A percentile compares a stretch with the other conserved stretches of the same genome.
These are phyloP conservation scores for Nyctalus aviator DNA, from an alignment of 2,797 vertebrate genomes.

Conservation along the genomic window DNA sequence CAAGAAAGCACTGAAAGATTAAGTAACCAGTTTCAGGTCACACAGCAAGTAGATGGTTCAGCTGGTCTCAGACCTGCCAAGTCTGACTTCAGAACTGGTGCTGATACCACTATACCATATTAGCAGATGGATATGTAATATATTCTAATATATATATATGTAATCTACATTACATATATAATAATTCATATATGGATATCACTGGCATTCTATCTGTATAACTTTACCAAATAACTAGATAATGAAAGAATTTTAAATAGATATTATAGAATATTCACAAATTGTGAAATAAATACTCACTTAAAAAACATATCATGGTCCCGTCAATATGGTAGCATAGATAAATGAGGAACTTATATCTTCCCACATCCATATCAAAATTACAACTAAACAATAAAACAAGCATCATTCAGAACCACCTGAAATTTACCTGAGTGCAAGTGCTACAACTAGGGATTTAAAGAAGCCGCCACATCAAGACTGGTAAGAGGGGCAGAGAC, in stretches of 20 bases:
- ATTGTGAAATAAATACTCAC: slow-evolving; percentile 9
- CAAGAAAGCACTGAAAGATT: slow-evolving; percentile 46
- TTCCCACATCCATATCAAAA: background rate
- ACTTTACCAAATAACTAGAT: slow-evolving; percentile 31
- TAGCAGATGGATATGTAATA: background rate
- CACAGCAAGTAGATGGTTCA: background rate
- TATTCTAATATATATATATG: background rate
- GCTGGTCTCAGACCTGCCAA: background rate
- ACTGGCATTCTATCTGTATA: background rate
- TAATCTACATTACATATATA: background rate
- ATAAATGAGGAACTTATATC: background rate
- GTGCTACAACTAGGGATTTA: background rate
- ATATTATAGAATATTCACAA: background rate
- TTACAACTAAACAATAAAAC: background rate
- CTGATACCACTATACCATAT: background rate
- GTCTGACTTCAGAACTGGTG: background rate
- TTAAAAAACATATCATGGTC: background rate
- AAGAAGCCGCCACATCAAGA: background rate
- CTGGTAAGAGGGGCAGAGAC: background rate
- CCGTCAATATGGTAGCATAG: background rate
- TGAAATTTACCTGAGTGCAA: background rate
- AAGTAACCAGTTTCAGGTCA: background rate
- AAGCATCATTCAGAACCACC: background rate
- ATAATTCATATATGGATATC: background rate
- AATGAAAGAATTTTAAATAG: slow-evolving; percentile 53